These are phyloP conservation scores for cat (Felis catus) DNA, from an alignment of 2,113 vertebrate genomes.

Conservation along the genomic window DNA sequence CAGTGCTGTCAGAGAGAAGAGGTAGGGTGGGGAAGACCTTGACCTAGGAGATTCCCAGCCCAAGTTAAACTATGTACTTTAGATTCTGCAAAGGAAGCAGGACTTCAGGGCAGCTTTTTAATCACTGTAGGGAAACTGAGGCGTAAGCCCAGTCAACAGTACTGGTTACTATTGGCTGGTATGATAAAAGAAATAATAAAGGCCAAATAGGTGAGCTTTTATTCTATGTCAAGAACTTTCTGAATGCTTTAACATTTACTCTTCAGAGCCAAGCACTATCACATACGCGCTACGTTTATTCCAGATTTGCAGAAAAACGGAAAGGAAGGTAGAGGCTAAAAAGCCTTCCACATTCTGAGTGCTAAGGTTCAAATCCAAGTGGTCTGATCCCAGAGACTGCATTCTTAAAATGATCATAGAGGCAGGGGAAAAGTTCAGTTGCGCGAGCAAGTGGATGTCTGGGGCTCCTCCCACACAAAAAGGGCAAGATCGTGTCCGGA, in stretches of 20 bases:
- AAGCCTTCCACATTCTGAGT: neutral
- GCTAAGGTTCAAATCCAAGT: neutral
- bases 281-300: neutral
- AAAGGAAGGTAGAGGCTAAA: neutral
- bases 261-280: neutral
- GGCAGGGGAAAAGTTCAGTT: neutral
- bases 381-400: neutral
- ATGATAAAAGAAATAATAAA: neutral
- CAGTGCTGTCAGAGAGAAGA: neutral
- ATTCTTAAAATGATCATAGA: neutral
- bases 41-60: neutral
- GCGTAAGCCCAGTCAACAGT: neutral
- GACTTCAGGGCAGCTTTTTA: neutral
- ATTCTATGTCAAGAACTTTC: neutral
- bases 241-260: neutral
- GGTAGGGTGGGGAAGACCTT: neutral
- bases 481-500: neutral
- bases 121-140: neutral
- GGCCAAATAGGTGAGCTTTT: neutral
- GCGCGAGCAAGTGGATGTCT: neutral
- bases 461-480: neutral
- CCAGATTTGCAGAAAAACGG: neutral
- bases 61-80: neutral
- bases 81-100: neutral
- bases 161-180: neutral